Conservation (phyloP, 2,888 invertebrate genomes). For the Mystacides longicornis region DNA sequence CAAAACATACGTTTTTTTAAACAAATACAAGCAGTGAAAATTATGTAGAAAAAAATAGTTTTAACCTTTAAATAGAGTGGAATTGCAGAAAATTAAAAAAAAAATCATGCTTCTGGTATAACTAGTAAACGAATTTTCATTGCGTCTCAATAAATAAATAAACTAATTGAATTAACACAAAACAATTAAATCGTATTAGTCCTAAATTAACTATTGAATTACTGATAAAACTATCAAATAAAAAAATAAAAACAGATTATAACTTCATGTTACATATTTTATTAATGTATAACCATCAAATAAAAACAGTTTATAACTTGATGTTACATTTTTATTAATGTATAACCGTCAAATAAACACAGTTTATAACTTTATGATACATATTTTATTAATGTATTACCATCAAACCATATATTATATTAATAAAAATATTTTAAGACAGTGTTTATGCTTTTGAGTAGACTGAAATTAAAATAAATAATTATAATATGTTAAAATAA, state of each 20-base stretch:
- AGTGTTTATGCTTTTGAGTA: conserved; percentile 2
- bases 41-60: too few relatives aligned
- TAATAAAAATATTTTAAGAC: neutral
- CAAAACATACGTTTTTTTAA: too few relatives aligned
- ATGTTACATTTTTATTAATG: neutral
- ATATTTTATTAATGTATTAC: neutral
- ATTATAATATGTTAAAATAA: neutral
- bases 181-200: too few relatives aligned
- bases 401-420: neutral
- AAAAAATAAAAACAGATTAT: neutral
- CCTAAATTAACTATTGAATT: too few relatives aligned
- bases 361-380: neutral
- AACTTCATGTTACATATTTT: neutral
- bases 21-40: too few relatives aligned
- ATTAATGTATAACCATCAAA: neutral
- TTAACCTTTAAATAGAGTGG: too few relatives aligned
- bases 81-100: too few relatives aligned
- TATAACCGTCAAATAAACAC: neutral
- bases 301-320: neutral
- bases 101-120: too few relatives aligned
- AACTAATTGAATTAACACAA: too few relatives aligned
- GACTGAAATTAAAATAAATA: neutral
- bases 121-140: too few relatives aligned
- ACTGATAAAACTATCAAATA: neutral
- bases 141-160: too few relatives aligned